phyloP scores from a whole-genome alignment of 1,140 invertebrate species.

The Drosophila orena region DNA sequence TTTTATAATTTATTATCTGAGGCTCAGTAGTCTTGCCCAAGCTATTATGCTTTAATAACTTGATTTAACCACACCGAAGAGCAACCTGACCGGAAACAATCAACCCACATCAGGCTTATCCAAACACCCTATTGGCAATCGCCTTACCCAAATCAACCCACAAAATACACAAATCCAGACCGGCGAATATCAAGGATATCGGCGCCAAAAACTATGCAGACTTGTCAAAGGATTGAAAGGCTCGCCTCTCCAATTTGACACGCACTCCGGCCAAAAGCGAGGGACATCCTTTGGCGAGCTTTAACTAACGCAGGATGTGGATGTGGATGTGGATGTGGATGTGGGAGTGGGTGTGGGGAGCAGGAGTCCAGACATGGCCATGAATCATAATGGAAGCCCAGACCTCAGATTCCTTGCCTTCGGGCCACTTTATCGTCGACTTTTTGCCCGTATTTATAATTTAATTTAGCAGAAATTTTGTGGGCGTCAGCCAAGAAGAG shows the following conservation, averaged over 20 bases:
- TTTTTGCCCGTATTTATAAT: conserved; percentile 81
- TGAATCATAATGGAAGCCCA: conserved; percentile 72
- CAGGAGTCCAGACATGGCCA: conserved; percentile 59
- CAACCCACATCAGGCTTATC: conserved; percentile 62
- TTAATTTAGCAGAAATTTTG: conserved; percentile 84
- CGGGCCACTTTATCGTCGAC: conserved; percentile 64
- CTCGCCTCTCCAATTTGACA: conserved; percentile 74
- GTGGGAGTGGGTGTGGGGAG: conserved; percentile 1
- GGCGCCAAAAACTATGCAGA: conserved; percentile 58
- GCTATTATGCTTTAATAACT: conserved; percentile 11
- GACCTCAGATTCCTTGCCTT: conserved; percentile 21
- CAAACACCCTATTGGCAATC: conserved; percentile 34
- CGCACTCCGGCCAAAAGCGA: conserved; percentile 61
- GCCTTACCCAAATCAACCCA: conserved; percentile 54
- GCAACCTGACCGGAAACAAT: conserved; percentile 14
- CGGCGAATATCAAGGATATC: conserved; percentile 57
- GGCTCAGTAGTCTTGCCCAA: too few relatives aligned
- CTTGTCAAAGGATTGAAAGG: conserved; percentile 75
- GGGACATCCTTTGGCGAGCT: conserved; percentile 51
- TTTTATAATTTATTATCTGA: background rate
- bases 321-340: too few relatives aligned
- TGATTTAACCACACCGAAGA: conserved; percentile 7
- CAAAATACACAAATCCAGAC: conserved; percentile 48
- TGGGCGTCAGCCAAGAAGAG: conserved; percentile 66
- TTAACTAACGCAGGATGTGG: conserved; percentile 51